Conservation (phyloP, 53 echinoderm and acorn worm genomes). For the Temnopleurus reevesii region DNA sequence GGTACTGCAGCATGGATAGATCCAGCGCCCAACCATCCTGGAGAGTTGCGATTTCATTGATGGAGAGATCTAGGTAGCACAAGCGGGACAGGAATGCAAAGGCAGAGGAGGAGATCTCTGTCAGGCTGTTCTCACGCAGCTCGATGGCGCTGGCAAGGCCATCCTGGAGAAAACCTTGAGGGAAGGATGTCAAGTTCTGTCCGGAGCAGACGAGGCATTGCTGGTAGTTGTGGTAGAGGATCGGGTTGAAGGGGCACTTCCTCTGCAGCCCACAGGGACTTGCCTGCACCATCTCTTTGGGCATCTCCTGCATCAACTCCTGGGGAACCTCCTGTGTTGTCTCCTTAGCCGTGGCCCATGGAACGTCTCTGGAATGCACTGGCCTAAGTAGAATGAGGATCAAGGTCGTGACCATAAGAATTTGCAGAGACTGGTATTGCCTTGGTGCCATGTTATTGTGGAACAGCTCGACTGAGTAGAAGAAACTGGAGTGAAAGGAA, state of each 20-base stretch:
- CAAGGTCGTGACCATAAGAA: too few relatives aligned
- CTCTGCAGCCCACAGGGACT: not conserved
- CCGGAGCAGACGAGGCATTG: not conserved
- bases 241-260: not conserved
- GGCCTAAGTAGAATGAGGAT: too few relatives aligned
- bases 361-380: too few relatives aligned
- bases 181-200: not conserved
- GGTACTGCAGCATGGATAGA: not conserved
- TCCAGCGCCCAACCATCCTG: not conserved
- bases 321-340: too few relatives aligned
- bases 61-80: not conserved
- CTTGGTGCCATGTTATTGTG: too few relatives aligned
- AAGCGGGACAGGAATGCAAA: not conserved
- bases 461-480: too few relatives aligned
- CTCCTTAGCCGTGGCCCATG: too few relatives aligned
- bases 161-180: not conserved
- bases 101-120: not conserved
- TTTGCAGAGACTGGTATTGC: too few relatives aligned
- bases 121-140: not conserved
- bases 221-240: conserved; percentile 4
- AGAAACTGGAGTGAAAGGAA: too few relatives aligned
- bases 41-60: not conserved
- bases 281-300: too few relatives aligned
- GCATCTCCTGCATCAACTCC: too few relatives aligned
- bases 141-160: not conserved